phyloP scores from a whole-genome alignment of 2,113 vertebrate genomes.

The Rhombomys opimus region DNA sequence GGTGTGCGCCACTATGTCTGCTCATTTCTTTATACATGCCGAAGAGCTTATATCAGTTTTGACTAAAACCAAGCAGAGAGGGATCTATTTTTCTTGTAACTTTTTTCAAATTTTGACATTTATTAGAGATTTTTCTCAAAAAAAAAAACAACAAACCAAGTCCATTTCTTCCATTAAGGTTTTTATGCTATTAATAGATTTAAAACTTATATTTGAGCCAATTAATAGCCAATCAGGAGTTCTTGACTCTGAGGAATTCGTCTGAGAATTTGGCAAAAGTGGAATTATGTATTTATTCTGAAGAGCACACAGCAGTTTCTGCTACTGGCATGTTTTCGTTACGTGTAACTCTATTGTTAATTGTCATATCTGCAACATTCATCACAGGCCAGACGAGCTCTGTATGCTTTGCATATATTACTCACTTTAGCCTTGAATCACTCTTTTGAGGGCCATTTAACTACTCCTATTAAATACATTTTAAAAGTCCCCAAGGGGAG shows the following conservation, averaged over 20 bases:
- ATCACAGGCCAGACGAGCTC: not conserved
- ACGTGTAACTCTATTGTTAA: not conserved
- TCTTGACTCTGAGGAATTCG: constrained; percentile 23
- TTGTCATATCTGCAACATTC: not conserved
- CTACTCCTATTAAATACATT: constrained; percentile 15
- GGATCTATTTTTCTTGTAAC: constrained; percentile 21
- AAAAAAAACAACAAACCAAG: not conserved
- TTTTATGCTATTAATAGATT: constrained; percentile 57
- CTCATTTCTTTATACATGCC: not conserved
- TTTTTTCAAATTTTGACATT: constrained; percentile 40
- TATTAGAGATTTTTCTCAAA: not conserved
- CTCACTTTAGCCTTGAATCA: no score
- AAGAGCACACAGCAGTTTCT: not conserved
- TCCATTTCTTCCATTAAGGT: constrained; percentile 45
- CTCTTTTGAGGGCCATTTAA: constrained; percentile 1
- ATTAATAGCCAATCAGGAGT: constrained; percentile 50
- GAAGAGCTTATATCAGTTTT: not conserved
- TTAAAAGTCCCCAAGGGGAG: not conserved
- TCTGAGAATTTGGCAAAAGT: constrained; percentile 4
- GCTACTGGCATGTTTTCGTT: not conserved
- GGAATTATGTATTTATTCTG: not conserved
- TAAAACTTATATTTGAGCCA: constrained; percentile 43
- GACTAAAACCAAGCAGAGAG: constrained; percentile 14
- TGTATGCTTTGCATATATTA: not conserved
- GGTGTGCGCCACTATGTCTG: not conserved